These are phyloP conservation scores for Brenthis hecate DNA, from an alignment of 2,888 invertebrate genomes.

Conservation along the genomic window DNA sequence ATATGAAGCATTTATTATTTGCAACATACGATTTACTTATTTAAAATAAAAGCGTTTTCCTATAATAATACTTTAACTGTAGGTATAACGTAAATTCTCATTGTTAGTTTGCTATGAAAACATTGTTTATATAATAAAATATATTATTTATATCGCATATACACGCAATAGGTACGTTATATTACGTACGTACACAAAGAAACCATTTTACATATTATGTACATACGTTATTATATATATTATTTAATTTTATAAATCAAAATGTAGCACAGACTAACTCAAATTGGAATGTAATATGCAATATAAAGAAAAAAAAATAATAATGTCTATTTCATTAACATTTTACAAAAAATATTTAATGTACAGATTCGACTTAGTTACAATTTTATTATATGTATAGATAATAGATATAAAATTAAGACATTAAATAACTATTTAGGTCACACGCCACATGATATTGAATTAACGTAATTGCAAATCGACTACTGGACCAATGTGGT, in stretches of 20 bases:
- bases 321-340: no score
- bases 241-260: no score
- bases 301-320: background rate
- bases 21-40: background rate
- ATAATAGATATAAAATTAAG: background rate
- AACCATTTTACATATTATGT: no score
- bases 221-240: no score
- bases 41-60: background rate
- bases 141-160: no score
- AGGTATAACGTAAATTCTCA: background rate
- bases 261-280: no score
- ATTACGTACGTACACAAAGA: background rate
- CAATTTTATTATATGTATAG: no score
- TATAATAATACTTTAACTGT: constrained; percentile 4
- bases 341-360: no score
- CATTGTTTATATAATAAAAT: no score
- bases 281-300: background rate
- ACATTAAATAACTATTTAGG: background rate
- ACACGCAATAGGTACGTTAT: background rate
- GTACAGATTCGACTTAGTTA: no score
- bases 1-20: background rate
- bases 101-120: constrained; percentile 2
- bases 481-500: background rate
- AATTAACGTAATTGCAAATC: background rate
- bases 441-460: background rate